Evolutionary conservation across 2,888 invertebrate species (phyloP).

Genomic region (Norana najaformis): DNA sequence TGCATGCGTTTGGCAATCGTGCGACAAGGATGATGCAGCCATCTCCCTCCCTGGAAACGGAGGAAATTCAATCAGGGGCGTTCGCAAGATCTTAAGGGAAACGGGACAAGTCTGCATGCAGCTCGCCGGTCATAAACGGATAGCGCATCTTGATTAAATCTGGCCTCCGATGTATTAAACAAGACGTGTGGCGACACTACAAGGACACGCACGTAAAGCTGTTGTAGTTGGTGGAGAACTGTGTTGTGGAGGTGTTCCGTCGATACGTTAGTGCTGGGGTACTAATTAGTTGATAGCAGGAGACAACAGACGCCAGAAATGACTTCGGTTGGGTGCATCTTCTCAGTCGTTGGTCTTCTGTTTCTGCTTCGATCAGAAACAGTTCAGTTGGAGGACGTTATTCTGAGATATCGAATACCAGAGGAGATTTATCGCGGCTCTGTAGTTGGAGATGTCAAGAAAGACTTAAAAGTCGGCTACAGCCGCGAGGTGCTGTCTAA

Average conservation of each 20-base stretch:
- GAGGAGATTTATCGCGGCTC: constrained; percentile 40
- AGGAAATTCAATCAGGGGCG: not conserved
- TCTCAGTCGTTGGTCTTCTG: not conserved
- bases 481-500: constrained; percentile 28
- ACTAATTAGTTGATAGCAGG: not conserved
- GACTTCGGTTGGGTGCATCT: not conserved
- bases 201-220: not conserved
- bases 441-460: constrained; percentile 39
- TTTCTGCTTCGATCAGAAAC: not conserved
- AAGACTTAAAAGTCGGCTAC: constrained; percentile 32
- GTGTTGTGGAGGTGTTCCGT: too few relatives aligned
- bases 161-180: not conserved
- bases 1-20: not conserved
- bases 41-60: not conserved
- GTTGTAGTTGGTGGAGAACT: not conserved
- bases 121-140: not conserved
- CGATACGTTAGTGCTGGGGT: not conserved
- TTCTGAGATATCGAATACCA: constrained; percentile 27
- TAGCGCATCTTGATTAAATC: not conserved
- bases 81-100: not conserved
- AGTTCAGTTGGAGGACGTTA: not conserved
- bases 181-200: not conserved
- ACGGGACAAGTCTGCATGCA: not conserved
- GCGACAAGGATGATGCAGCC: not conserved
- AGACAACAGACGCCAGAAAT: not conserved